Conservation (phyloP, 1,140 invertebrate species). For the Cardiocondyla obscurior region DNA sequence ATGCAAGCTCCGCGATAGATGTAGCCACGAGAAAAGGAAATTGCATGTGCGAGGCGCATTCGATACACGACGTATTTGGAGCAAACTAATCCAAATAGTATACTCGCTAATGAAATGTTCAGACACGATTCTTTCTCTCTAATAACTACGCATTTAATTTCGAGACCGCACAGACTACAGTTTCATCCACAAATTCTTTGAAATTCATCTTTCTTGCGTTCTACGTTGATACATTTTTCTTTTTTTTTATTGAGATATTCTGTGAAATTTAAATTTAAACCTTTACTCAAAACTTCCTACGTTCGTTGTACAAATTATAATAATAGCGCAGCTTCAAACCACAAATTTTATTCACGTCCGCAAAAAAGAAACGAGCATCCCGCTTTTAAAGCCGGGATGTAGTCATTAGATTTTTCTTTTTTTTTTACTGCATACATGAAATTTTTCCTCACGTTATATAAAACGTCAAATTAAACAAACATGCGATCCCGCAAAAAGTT, state of each 20-base stretch:
- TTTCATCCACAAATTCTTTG: constrained; percentile 2
- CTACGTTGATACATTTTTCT: background rate
- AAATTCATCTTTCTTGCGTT: background rate
- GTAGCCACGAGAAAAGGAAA: constrained; percentile 24
- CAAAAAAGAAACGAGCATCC: background rate
- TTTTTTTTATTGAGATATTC: too few relatives aligned
- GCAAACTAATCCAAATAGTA: background rate
- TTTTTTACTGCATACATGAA: background rate
- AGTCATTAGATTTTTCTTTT: background rate
- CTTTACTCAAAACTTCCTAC: background rate
- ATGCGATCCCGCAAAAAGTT: background rate
- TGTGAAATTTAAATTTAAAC: too few relatives aligned
- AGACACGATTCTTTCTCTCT: background rate
- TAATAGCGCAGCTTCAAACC: background rate
- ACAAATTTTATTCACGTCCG: background rate
- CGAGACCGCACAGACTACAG: background rate
- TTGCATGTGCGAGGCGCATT: constrained; percentile 4
- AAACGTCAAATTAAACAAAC: too few relatives aligned
- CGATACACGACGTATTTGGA: constrained; percentile 16
- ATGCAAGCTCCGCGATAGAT: constrained; percentile 31
- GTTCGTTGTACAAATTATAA: background rate
- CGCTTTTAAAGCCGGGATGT: background rate
- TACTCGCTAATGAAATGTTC: constrained; percentile 17
- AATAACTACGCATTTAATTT: background rate
- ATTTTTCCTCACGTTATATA: background rate